Evolutionary conservation across 37 sponge, comb jelly and placozoan genomes (phyloP).

Genomic region (Halichondria panicea): DNA sequence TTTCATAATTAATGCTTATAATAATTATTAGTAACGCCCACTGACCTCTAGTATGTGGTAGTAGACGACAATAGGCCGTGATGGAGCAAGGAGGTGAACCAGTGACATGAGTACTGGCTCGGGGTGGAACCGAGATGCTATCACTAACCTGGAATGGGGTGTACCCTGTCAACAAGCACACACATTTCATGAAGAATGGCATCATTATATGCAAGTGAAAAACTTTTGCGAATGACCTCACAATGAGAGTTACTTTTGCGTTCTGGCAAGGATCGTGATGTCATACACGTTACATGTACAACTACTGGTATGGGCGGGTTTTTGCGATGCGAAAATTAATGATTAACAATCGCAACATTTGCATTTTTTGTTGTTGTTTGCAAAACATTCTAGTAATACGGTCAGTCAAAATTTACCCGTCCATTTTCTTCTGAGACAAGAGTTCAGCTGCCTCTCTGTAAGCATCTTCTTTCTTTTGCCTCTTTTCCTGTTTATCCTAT

Average conservation of each 20-base stretch:
- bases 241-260: background rate
- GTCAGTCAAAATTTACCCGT: constrained; percentile 47
- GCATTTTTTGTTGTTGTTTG: background rate
- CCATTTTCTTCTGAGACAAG: constrained; percentile 43
- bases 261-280: no score
- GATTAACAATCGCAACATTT: background rate
- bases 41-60: constrained; percentile 69
- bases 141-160: constrained; percentile 47
- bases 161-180: background rate
- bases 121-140: constrained; percentile 67
- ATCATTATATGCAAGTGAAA: background rate
- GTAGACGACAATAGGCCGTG: constrained; percentile 75
- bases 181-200: background rate
- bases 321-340: background rate
- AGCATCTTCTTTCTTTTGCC: constrained; percentile 14
- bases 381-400: background rate
- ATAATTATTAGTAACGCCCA: background rate
- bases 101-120: constrained; percentile 66
- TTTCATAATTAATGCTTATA: background rate
- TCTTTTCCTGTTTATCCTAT: constrained; percentile 6
- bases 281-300: no score
- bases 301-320: no score
- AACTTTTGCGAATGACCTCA: background rate
- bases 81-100: constrained; percentile 63
- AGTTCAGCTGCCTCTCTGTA: constrained; percentile 36